A percentile compares a stretch with the other conserved stretches of the same genome.
phyloP scores from a whole-genome alignment of 2,113 vertebrate genomes.

The Carassius carassius region DNA sequence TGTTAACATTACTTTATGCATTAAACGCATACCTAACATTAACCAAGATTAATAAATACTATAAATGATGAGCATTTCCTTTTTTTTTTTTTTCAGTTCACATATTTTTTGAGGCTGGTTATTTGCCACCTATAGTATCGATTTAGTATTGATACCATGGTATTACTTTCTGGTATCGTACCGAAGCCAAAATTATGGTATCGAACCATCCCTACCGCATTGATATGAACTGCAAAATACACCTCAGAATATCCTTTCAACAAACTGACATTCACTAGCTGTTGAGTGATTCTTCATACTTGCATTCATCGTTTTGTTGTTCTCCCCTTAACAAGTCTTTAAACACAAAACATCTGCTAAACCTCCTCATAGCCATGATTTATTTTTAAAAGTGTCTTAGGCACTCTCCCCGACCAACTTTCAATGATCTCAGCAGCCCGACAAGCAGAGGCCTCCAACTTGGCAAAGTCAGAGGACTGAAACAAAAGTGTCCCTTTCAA shows the following conservation, averaged over 20 bases:
- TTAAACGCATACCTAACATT: no score
- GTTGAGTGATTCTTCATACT: not conserved
- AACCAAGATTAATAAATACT: no score
- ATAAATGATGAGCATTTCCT: no score
- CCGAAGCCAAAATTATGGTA: no score
- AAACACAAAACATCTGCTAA: constrained; percentile 75
- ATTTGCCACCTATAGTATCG: no score
- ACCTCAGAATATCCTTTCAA: not conserved
- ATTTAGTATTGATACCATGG: no score
- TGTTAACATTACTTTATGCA: no score
- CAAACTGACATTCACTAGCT: not conserved
- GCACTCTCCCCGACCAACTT: constrained; percentile 29
- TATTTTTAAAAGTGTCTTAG: constrained; percentile 67
- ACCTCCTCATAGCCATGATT: constrained; percentile 69
- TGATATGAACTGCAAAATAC: no score
- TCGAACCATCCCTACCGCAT: not conserved
- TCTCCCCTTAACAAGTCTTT: constrained; percentile 66
- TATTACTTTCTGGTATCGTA: no score
- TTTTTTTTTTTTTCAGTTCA: no score
- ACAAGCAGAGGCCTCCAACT: constrained; percentile 62
- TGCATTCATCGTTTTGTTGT: constrained; percentile 64
- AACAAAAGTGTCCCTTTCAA: constrained; percentile 75
- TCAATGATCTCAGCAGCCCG: constrained; percentile 49
- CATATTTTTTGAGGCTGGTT: no score
- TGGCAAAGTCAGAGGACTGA: constrained; percentile 67